These are phyloP conservation scores for Muntiacus reevesi DNA, from an alignment of 2,113 vertebrate genomes.

Conservation along the genomic window DNA sequence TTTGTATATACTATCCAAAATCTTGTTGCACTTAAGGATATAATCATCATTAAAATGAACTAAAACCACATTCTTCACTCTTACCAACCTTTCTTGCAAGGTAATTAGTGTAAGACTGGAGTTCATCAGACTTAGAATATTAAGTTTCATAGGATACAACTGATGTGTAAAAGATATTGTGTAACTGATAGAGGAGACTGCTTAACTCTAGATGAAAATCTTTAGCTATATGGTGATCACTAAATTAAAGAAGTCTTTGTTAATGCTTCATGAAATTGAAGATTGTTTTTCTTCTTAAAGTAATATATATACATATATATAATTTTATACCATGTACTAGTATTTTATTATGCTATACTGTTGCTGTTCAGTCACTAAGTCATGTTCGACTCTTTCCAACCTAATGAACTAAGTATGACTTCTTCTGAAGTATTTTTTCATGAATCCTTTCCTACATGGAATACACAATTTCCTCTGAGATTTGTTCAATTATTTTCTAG, in stretches of 20 bases:
- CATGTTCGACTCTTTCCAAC: not conserved
- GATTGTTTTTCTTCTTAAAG: not conserved
- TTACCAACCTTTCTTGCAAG: not conserved
- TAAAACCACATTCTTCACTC: not conserved
- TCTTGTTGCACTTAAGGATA: not conserved
- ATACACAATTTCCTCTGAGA: conserved; percentile 35
- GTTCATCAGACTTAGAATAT: not conserved
- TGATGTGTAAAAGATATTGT: not conserved
- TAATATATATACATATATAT: not conserved
- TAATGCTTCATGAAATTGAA: conserved; percentile 1
- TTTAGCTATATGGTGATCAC: not conserved
- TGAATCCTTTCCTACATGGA: conserved; percentile 8
- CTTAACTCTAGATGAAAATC: not conserved
- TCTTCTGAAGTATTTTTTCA: conserved; percentile 30
- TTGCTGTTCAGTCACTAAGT: not conserved
- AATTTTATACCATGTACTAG: not conserved
- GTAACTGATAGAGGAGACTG: not conserved
- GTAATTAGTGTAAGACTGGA: not conserved
- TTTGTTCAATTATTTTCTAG: conserved; percentile 15
- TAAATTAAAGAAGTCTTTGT: not conserved
- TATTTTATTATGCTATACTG: not conserved
- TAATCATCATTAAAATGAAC: not conserved
- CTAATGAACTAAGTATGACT: not conserved
- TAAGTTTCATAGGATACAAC: not conserved
- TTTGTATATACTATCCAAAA: not conserved